These are phyloP conservation scores for Zapus hudsonius DNA, from an alignment of 2,113 vertebrate genomes.

Conservation along the genomic window DNA sequence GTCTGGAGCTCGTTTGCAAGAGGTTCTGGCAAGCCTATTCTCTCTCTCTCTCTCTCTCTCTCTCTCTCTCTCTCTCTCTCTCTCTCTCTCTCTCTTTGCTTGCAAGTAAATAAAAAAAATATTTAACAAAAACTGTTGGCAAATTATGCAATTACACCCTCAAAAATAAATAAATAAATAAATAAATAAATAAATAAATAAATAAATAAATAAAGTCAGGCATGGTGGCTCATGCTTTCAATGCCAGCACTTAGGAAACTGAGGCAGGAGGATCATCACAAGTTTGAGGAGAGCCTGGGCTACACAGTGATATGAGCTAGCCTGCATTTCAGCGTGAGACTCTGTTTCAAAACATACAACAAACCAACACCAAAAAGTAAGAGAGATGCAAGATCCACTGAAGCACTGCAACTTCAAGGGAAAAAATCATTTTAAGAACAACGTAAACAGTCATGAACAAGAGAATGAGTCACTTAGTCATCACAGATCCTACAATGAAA, in stretches of 20 bases:
- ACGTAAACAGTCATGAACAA: neutral
- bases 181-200: no score
- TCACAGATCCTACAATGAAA: neutral
- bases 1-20: no score
- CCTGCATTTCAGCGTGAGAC: no score
- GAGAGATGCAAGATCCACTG: neutral
- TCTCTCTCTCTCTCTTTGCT: no score
- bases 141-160: neutral
- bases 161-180: slow-evolving; percentile 41
- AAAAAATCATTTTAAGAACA: neutral
- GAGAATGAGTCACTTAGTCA: neutral
- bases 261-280: no score
- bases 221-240: no score
- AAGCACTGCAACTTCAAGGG: neutral
- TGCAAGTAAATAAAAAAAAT: no score
- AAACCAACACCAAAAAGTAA: neutral
- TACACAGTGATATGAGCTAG: neutral
- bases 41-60: no score
- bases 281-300: neutral
- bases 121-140: neutral
- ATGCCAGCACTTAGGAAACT: neutral
- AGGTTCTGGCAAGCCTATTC: no score
- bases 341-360: neutral
- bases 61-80: no score
- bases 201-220: neutral